Evolutionary conservation across 2,797 vertebrate species (phyloP).

Genomic region (Sylvilagus floridanus): DNA sequence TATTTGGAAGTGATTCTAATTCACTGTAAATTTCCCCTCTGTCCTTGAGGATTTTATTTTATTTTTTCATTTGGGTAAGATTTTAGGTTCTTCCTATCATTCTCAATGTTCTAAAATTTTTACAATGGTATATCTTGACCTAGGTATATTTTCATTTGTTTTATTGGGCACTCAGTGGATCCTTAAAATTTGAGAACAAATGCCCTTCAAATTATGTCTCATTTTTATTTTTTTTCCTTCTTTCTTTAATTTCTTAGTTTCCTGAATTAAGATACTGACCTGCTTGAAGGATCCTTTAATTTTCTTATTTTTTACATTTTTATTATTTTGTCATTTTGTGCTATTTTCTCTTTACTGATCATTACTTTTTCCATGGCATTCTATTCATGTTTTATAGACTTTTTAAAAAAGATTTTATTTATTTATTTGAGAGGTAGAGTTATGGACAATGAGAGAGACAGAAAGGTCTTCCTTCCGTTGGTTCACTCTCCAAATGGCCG

Average conservation of each 20-base stretch:
- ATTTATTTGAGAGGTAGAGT: too few species aligned
- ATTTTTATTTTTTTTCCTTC: not conserved
- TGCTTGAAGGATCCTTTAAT: not conserved
- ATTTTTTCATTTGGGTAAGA: not conserved
- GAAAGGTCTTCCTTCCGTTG: too few species aligned
- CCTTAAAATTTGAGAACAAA: not conserved
- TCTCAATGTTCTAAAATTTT: not conserved
- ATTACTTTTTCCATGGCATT: not conserved
- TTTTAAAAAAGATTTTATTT: not conserved
- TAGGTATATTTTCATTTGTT: not conserved
- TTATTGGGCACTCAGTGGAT: not conserved
- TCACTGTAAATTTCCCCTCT: not conserved
- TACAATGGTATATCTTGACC: not conserved
- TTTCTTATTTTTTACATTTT: not conserved
- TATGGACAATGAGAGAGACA: too few species aligned
- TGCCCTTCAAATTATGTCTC: not conserved
- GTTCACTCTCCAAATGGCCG: too few species aligned
- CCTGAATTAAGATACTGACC: not conserved
- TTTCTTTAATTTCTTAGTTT: not conserved
- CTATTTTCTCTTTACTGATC: not conserved
- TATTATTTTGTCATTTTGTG: not conserved
- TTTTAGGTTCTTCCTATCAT: not conserved
- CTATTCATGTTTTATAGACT: not conserved
- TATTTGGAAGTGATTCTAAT: not conserved
- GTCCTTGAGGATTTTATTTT: not conserved